Base-by-base conservation (phyloP, 2,888 invertebrate genomes). In the Hofmannophila pseudospretella region DNA sequence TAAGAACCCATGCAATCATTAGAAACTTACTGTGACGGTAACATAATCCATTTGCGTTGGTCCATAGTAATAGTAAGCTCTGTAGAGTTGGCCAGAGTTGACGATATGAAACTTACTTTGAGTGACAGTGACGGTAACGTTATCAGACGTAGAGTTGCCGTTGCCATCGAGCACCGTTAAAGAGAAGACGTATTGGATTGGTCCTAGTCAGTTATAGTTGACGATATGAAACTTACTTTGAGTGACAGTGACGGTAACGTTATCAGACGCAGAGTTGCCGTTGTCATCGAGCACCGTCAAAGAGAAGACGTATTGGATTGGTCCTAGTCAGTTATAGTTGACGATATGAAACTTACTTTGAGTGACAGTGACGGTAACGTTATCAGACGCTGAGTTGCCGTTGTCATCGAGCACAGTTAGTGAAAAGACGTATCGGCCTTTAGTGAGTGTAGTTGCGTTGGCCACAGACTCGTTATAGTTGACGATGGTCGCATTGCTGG, bases 141-240 rank as follows among this genome's bases (percentile, higher is more conserved):
- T 89, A 68, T 92, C 93, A 7, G 88, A 89, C 28, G 93, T 94
- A n/a, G 91, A 90, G 59, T 96, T 94, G 33, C 93, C 94, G 57
- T 93, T 94, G 56, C 94, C 94, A 72, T 96, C 96, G 8, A 92
- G 89, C 0, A 96, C 95, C n/a, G 91, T 93, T 42, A 96, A 76
- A 59, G 92, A 91, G 69, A 96, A 94, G 36, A 90, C 84, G 62
- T 97, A 98, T 38, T 92, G n/a, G n/a, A n/a, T 16, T 16, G 16
- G 3, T 5, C 16, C 16, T 16, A 16, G 5, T 16, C 5, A 16
- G 5, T 16, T 5, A 16, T 16, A 16, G 5, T 16, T 16, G 16
- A 16, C 16, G 16, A 4, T 16, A 5, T 16, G 16, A 4, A 16
- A 16, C 92, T 89, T 88, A 95, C 95, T 95, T 81, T 96, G 96